These are phyloP conservation scores for Lampropteryx suffumata DNA, from an alignment of 2,888 invertebrate genomes.

Conservation along the genomic window DNA sequence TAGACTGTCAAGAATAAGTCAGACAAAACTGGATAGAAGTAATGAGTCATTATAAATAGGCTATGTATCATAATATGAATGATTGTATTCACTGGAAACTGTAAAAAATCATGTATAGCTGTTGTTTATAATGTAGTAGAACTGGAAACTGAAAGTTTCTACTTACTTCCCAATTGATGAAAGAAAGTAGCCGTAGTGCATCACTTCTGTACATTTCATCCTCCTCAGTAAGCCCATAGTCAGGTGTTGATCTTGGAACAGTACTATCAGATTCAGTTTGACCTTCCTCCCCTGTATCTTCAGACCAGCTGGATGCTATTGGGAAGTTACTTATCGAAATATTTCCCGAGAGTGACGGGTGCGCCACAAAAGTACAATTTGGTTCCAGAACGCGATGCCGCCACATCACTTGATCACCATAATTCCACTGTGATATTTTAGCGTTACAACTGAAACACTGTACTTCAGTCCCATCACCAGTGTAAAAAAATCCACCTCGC, in stretches of 20 bases:
- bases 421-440: constrained; percentile 89
- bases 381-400: constrained; percentile 86
- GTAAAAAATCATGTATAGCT: too few species aligned
- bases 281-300: constrained; percentile 37
- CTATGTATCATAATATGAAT: too few species aligned
- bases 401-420: constrained; percentile 88
- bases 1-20: too few species aligned
- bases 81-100: too few species aligned
- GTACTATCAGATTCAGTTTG: constrained; percentile 45
- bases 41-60: too few species aligned
- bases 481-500: constrained; percentile 90
- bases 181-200: constrained; percentile 86
- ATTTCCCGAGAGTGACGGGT: constrained; percentile 87
- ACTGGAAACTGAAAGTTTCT: constrained; percentile 1
- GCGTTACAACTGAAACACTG: constrained; percentile 90
- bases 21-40: too few species aligned
- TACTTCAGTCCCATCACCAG: constrained; percentile 86
- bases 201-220: constrained; percentile 81
- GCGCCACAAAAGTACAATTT: constrained; percentile 87
- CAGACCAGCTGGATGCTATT: constrained; percentile 39
- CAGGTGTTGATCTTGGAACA: constrained; percentile 35
- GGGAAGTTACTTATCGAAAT: constrained; percentile 53
- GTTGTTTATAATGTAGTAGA: too few species aligned
- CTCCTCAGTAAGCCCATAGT: constrained; percentile 61
- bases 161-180: constrained; percentile 89